Conservation (phyloP, 1,140 invertebrate genomes). For the Leptoteleia sp. region DNA sequence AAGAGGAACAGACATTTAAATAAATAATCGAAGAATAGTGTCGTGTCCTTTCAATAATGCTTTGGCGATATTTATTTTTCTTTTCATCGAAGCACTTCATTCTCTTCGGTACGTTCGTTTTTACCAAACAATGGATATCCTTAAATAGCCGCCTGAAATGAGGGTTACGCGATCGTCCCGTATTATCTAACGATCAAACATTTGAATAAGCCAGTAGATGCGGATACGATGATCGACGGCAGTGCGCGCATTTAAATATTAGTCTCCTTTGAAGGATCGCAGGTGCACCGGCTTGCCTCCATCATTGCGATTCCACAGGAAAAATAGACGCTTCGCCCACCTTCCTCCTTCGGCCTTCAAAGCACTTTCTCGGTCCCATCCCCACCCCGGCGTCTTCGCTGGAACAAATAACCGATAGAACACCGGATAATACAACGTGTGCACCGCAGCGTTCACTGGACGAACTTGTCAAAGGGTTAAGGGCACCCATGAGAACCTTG, state of each 20-base stretch:
- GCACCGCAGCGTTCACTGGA: constrained; percentile 34
- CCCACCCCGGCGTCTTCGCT: constrained; percentile 27
- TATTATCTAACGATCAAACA: constrained; percentile 69
- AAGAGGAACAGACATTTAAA: background rate
- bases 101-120: constrained; percentile 30
- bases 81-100: constrained; percentile 34
- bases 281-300: constrained; percentile 62
- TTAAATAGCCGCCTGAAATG: constrained; percentile 37
- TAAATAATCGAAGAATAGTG: constrained; percentile 11
- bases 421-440: constrained; percentile 46
- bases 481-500: constrained; percentile 65
- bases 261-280: constrained; percentile 66
- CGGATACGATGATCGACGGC: constrained; percentile 63
- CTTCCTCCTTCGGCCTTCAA: constrained; percentile 32
- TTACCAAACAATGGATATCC: constrained; percentile 54
- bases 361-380: constrained; percentile 50
- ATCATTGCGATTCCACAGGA: constrained; percentile 41
- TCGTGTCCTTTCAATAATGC: constrained; percentile 19
- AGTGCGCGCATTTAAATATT: constrained; percentile 66
- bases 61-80: constrained; percentile 32
- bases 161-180: constrained; percentile 58
- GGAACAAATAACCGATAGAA: constrained; percentile 69
- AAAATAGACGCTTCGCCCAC: constrained; percentile 63
- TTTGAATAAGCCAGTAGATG: constrained; percentile 65
- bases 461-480: constrained; percentile 68